Evolutionary conservation across 2,888 invertebrate genomes (phyloP), one percentile per base, ranked within the genome.

Genomic region (Amiota communis): DNA sequence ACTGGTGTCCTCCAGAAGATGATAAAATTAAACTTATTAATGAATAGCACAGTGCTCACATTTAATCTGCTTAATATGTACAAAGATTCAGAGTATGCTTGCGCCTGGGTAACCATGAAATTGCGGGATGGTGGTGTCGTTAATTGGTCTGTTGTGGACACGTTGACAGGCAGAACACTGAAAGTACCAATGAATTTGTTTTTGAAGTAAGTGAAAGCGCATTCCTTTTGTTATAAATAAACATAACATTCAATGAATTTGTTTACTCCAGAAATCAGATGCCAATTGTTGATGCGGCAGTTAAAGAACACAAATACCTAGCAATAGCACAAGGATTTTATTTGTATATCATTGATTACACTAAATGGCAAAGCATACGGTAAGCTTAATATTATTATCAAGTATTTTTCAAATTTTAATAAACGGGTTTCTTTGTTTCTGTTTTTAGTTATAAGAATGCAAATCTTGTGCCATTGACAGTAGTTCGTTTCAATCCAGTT

Each of bases 401-500:
- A 61, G 3, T 4, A n/a, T 63, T 36, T 51, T 61, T 63, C 20
- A 48, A n/a, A 8, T 23, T 47, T 13, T 53, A 57, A n/a, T 61
- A 23, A 36, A 59, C 17, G 36, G 67, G 2, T 23, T 59, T 53
- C 36, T 72, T 46, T 70, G 0, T 73, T 63, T 72, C 23, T 70
- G 0, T 73, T 79, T 79, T 56, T 68, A 86, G 87, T 2, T 83
- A 79, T 13, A 77, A 69, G 12, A 88, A 80, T 65, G 61, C 76
- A 6, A 20, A 74, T 0, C 56, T 68, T 1, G 49, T 70, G 2
- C 15, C 76, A 0, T 91, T 94, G 56, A 94, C 93, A 0, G 93
- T 93, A 78, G 90, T 95, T 6, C 91, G 92, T 0, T 92, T 93
- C 73, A 95, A 95, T 89, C 94, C 94, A 0, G 89, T 88, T 20